A percentile compares a stretch with the other conserved stretches of the same genome.
Evolutionary conservation across 1,140 invertebrate species (phyloP).

Genomic region (Hetaerina americana): DNA sequence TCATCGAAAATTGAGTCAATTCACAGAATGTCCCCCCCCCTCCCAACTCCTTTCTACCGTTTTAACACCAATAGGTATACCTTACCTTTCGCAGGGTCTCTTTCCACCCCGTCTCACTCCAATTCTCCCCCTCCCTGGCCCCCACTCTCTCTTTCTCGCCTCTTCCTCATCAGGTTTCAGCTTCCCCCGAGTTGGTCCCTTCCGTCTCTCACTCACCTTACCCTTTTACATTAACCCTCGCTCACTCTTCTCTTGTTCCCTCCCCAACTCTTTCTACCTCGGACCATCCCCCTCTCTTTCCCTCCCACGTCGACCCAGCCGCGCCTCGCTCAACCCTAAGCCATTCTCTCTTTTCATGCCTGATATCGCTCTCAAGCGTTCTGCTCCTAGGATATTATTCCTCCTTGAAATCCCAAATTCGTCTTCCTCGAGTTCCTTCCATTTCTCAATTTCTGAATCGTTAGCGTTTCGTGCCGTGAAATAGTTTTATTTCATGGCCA

Average conservation of each 20-base stretch:
- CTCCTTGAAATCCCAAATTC: no score
- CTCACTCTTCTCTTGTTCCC: neutral
- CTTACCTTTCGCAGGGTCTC: neutral
- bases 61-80: no score
- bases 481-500: no score
- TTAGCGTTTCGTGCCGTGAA: no score
- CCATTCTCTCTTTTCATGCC: neutral
- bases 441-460: no score
- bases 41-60: neutral
- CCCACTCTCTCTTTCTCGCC: neutral
- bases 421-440: no score
- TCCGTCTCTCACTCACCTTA: no score
- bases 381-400: no score
- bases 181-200: neutral
- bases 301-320: neutral
- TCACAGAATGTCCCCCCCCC: neutral
- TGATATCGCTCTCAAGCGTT: neutral
- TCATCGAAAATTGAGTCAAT: neutral
- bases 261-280: neutral
- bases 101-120: neutral
- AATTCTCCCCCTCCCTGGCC: neutral
- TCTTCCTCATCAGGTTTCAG: no score
- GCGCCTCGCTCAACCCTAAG: neutral
- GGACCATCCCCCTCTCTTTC: neutral
- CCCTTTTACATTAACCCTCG: neutral